Evolutionary conservation across 2,113 vertebrate genomes (phyloP).

Genomic region (Tachysurus vachellii): DNA sequence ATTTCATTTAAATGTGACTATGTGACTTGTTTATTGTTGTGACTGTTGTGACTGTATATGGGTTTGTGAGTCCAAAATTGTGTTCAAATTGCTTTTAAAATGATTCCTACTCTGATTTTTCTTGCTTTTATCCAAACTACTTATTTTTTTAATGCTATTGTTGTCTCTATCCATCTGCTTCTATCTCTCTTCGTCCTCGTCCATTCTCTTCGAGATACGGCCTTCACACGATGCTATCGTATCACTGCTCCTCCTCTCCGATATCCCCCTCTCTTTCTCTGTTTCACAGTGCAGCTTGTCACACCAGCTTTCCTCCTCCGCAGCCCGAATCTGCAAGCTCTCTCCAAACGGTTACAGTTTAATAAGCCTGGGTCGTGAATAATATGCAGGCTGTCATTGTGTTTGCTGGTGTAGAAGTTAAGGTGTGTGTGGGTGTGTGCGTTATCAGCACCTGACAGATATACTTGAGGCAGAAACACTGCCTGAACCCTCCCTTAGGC

Average conservation of each 20-base stretch:
- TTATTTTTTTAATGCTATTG: neutral
- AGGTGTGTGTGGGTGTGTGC: conserved; percentile 25
- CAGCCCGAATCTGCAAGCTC: conserved; percentile 17
- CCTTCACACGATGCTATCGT: conserved; percentile 10
- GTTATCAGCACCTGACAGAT: conserved; percentile 47
- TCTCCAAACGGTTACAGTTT: conserved; percentile 25
- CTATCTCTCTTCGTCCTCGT: neutral
- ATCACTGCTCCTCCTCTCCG: conserved; percentile 13
- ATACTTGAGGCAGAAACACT: conserved; percentile 43
- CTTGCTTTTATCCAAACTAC: neutral
- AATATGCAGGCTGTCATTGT: conserved; percentile 38
- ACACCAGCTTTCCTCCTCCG: neutral
- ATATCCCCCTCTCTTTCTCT: conserved; percentile 25
- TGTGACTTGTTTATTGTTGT: too few relatives aligned
- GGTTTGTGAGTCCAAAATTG: too few relatives aligned
- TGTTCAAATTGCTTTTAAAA: too few relatives aligned
- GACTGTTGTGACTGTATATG: too few relatives aligned
- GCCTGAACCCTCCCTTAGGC: conserved; percentile 25
- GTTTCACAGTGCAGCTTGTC: conserved; percentile 16
- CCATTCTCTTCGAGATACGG: conserved; percentile 1
- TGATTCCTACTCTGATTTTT: neutral
- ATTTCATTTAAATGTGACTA: neutral
- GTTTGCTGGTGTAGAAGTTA: conserved; percentile 34
- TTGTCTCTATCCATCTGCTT: neutral
- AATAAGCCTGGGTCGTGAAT: conserved; percentile 29